Conservation (phyloP, 2,888 invertebrate genomes). For the Fragum fragum region DNA sequence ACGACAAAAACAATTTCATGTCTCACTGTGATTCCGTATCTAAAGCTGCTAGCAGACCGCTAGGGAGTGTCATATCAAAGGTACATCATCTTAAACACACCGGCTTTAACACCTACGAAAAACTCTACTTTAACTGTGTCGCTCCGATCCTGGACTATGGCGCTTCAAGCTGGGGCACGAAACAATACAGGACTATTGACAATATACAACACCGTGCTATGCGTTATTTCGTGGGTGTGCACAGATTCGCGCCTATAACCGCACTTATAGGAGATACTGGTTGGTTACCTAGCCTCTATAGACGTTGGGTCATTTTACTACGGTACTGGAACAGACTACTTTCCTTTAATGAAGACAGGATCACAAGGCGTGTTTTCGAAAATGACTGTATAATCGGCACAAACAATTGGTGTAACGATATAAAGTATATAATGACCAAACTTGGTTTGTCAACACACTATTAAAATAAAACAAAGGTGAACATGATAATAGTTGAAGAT, state of each 20-base stretch:
- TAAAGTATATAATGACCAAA: too few species aligned
- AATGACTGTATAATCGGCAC: too few species aligned
- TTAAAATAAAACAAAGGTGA: too few species aligned
- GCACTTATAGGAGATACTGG: conserved; percentile 46
- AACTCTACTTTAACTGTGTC: conserved; percentile 47
- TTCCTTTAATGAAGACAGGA: too few species aligned
- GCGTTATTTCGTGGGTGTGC: conserved; percentile 49
- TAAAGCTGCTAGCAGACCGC: conserved; percentile 42
- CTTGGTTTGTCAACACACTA: too few species aligned
- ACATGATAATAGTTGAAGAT: too few species aligned
- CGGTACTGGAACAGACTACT: too few species aligned
- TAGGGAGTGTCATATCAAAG: conserved; percentile 40
- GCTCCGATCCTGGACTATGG: conserved; percentile 26
- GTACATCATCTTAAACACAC: conserved; percentile 37
- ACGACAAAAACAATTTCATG: conserved; percentile 34
- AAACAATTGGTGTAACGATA: too few species aligned
- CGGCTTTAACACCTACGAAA: conserved; percentile 43
- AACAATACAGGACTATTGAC: conserved; percentile 30
- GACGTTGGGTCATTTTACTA: conserved; percentile 36
- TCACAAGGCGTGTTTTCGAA: too few species aligned
- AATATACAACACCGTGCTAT: conserved; percentile 42
- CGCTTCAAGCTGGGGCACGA: conserved; percentile 42
- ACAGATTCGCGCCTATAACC: conserved; percentile 33
- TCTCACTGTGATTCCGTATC: conserved; percentile 13
- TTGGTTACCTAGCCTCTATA: conserved; percentile 37